These are phyloP conservation scores for Sorex araneus DNA, from an alignment of 2,113 vertebrate species.

Conservation along the genomic window DNA sequence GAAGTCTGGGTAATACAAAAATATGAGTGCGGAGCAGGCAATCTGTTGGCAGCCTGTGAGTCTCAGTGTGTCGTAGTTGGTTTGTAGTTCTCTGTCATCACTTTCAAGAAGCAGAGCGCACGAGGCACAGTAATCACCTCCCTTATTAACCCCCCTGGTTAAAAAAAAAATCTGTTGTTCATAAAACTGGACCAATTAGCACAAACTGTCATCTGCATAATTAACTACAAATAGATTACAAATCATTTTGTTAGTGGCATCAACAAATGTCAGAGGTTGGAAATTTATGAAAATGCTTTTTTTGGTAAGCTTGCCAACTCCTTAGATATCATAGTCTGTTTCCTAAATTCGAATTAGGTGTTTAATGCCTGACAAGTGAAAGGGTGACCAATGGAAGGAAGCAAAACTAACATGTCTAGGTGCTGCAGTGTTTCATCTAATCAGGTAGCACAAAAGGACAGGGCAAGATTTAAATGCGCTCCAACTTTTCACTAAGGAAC, in stretches of 20 bases:
- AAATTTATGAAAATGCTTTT: constrained; percentile 77
- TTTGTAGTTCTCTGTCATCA: constrained; percentile 77
- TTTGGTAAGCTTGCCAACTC: constrained; percentile 80
- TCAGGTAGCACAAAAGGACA: constrained; percentile 79
- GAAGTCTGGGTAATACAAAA: constrained; percentile 83
- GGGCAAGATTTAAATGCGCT: constrained; percentile 91
- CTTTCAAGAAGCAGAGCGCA: constrained; percentile 74
- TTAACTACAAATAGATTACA: constrained; percentile 79
- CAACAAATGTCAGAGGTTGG: constrained; percentile 73
- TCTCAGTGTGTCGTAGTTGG: constrained; percentile 56
- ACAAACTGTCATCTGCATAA: constrained; percentile 83
- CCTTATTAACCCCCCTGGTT: constrained; percentile 79
- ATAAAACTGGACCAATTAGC: constrained; percentile 82
- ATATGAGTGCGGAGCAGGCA: constrained; percentile 63
- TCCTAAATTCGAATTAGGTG: constrained; percentile 79
- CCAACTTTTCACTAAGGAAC: constrained; percentile 97
- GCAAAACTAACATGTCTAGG: constrained; percentile 77
- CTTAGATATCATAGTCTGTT: constrained; percentile 70
- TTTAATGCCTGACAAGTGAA: constrained; percentile 74
- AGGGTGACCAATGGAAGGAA: constrained; percentile 66
- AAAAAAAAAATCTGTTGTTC: constrained; percentile 73
- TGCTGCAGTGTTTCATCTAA: constrained; percentile 71
- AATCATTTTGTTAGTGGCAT: constrained; percentile 78
- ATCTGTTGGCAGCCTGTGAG: constrained; percentile 80
- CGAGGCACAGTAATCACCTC: constrained; percentile 76